Conservation (phyloP, 2,888 invertebrate species). For the Cetonia aurata region DNA sequence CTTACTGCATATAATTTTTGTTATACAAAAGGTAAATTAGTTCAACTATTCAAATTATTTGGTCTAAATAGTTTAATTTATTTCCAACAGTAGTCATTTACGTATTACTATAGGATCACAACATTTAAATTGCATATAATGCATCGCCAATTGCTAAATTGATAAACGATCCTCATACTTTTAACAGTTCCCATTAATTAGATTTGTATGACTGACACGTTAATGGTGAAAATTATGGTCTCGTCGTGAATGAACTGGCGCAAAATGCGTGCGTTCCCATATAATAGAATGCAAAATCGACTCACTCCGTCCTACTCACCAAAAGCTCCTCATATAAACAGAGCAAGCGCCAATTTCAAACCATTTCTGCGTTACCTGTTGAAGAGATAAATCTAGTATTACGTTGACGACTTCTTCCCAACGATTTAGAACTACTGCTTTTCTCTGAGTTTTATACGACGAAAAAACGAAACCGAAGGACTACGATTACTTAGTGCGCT, state of each 20-base stretch:
- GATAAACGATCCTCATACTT: not conserved
- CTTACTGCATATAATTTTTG: too few species aligned
- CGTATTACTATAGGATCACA: not conserved
- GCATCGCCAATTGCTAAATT: too few species aligned
- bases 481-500: slow-evolving; percentile 17
- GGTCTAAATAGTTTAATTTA: too few species aligned
- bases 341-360: slow-evolving; percentile 53
- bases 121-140: not conserved
- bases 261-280: slow-evolving; percentile 28
- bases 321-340: slow-evolving; percentile 50
- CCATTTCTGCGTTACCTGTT: slow-evolving; percentile 52
- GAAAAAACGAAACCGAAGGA: slow-evolving; percentile 15
- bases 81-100: not conserved
- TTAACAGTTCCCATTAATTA: slow-evolving; percentile 11
- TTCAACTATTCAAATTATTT: too few species aligned
- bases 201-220: slow-evolving; percentile 18
- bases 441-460: not conserved
- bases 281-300: slow-evolving; percentile 28
- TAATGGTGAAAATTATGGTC: slow-evolving; percentile 9
- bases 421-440: slow-evolving; percentile 22
- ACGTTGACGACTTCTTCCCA: slow-evolving; percentile 24
- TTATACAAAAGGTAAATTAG: too few species aligned
- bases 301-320: slow-evolving; percentile 49
- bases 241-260: slow-evolving; percentile 16
- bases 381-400: slow-evolving; percentile 45